Evolutionary conservation across 2,113 vertebrate species (phyloP).

Genomic region (Polypterus bichir): DNA sequence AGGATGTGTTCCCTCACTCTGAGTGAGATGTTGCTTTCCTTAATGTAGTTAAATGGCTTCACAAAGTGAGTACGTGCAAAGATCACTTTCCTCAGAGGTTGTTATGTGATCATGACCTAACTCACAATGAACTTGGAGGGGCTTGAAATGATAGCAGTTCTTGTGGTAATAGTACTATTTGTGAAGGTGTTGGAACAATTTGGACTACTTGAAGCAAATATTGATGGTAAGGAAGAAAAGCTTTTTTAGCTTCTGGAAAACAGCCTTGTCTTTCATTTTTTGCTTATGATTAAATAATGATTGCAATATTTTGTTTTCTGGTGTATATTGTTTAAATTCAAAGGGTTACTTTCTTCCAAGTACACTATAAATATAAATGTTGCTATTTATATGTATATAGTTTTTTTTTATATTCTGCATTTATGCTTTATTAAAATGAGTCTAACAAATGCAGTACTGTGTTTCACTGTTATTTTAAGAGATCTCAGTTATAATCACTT

Average conservation of each 20-base stretch:
- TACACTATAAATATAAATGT: too few species aligned
- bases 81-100: slow-evolving; percentile 43
- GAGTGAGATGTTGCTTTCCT: slow-evolving; percentile 34
- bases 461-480: too few species aligned
- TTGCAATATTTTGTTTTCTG: too few species aligned
- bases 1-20: slow-evolving; percentile 34
- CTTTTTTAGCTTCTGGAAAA: slow-evolving; percentile 23
- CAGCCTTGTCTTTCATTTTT: too few species aligned
- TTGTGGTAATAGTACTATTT: slow-evolving; percentile 87
- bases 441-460: too few species aligned
- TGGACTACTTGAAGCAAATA: slow-evolving; percentile 79
- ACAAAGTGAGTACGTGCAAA: slow-evolving; percentile 42
- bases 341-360: too few species aligned
- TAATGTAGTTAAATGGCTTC: slow-evolving; percentile 65
- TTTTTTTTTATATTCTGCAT: too few species aligned
- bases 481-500: too few species aligned
- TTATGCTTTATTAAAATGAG: too few species aligned
- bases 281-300: too few species aligned
- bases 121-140: slow-evolving; percentile 93
- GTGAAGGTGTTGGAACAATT: slow-evolving; percentile 95
- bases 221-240: slow-evolving; percentile 75
- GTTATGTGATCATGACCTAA: slow-evolving; percentile 64
- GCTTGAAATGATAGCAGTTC: slow-evolving; percentile 93
- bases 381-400: too few species aligned
- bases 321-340: too few species aligned